phyloP scores from a whole-genome alignment of 2,113 vertebrate species.

The Mus pahari region DNA sequence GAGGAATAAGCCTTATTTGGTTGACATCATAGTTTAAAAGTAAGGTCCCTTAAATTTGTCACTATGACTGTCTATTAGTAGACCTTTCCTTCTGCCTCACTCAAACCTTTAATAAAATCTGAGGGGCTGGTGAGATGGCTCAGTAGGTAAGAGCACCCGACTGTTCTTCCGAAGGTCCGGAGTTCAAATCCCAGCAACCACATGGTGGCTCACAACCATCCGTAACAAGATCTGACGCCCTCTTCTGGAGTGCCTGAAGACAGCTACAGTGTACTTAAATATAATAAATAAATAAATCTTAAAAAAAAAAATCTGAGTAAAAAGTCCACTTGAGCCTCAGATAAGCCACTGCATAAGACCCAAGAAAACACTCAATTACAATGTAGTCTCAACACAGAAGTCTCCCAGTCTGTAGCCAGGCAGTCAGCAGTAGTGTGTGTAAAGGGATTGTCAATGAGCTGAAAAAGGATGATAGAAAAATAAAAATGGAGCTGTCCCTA shows the following conservation, averaged over 20 bases:
- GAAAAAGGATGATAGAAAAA: background rate
- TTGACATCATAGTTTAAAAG: background rate
- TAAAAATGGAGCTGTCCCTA: background rate
- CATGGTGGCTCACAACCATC: too few relatives aligned
- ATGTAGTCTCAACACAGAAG: background rate
- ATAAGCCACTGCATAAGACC: background rate
- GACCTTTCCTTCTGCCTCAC: background rate
- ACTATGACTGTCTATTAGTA: background rate
- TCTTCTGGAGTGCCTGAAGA: too few relatives aligned
- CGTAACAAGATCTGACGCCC: too few relatives aligned
- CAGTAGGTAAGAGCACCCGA: too few relatives aligned
- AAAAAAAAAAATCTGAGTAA: constrained; percentile 6
- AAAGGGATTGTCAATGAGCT: background rate
- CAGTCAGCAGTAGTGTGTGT: background rate
- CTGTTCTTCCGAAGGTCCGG: too few relatives aligned
- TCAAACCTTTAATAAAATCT: background rate
- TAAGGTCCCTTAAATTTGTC: background rate
- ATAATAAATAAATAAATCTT: too few relatives aligned
- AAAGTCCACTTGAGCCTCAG: background rate
- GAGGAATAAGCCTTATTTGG: background rate
- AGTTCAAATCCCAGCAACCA: too few relatives aligned
- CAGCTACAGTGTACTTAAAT: too few relatives aligned
- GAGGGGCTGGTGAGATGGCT: too few relatives aligned
- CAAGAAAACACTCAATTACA: background rate
- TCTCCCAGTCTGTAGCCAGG: background rate